Evolutionary conservation across 2,797 vertebrate genomes (phyloP).

Genomic region (Microchirus variegatus): DNA sequence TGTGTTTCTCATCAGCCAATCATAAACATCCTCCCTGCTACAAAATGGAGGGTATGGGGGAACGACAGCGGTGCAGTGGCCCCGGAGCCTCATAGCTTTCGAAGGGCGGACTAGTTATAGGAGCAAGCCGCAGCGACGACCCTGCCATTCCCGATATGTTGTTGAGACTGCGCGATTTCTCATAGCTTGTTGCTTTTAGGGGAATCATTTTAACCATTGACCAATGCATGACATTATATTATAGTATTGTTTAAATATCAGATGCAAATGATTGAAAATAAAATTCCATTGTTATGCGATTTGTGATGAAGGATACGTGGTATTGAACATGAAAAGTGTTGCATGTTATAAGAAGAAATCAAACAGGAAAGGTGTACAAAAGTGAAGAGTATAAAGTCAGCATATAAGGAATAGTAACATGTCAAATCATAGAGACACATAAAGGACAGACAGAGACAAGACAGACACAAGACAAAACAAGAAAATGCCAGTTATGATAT

Average conservation of each 20-base stretch:
- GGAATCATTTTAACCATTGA: conserved; percentile 1
- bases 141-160: conserved; percentile 92
- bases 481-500: conserved; percentile 86
- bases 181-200: conserved; percentile 83
- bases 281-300: conserved; percentile 13
- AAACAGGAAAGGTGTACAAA: conserved; percentile 37
- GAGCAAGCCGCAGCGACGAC: conserved; percentile 87
- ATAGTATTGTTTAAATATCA: conserved; percentile 21
- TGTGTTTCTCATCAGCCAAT: conserved; percentile 40
- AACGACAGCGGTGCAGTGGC: conserved; percentile 85
- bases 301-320: conserved; percentile 33
- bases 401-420: conserved; percentile 43
- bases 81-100: conserved; percentile 87
- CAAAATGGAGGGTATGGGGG: conserved; percentile 92
- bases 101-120: conserved; percentile 85
- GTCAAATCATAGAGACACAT: conserved; percentile 68
- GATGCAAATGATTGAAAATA: conserved; percentile 32
- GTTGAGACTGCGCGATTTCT: conserved; percentile 93
- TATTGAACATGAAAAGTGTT: conserved; percentile 44
- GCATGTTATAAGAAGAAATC: conserved; percentile 28
- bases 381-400: conserved; percentile 49
- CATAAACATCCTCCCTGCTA: conserved; percentile 71
- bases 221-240: conserved; percentile 15
- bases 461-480: conserved; percentile 84
- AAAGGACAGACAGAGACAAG: conserved; percentile 72